phyloP scores from a whole-genome alignment of 2,797 vertebrate species.

The Erethizon dorsatum region DNA sequence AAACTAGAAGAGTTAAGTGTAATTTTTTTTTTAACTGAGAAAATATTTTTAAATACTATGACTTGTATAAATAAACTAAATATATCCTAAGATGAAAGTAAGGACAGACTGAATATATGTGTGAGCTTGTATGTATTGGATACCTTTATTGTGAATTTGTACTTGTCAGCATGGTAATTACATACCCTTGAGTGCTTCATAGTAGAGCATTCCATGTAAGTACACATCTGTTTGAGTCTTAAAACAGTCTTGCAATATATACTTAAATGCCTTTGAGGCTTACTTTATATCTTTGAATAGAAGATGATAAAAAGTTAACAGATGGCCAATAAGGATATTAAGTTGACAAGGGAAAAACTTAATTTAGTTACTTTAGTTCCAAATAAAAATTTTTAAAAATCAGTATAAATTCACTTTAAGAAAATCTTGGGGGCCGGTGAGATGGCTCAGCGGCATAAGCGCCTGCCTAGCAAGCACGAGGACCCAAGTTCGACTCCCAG shows the following conservation, averaged over 20 bases:
- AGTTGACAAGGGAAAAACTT: constrained; percentile 69
- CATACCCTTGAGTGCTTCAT: constrained; percentile 43
- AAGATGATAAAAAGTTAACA: constrained; percentile 74
- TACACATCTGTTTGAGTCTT: constrained; percentile 73
- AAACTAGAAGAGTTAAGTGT: constrained; percentile 10
- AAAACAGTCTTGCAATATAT: constrained; percentile 54
- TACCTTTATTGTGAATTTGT: constrained; percentile 25
- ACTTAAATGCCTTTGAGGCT: constrained; percentile 67
- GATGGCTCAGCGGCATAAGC: too few relatives aligned
- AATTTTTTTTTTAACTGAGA: constrained; percentile 49
- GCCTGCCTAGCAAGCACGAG: too few relatives aligned
- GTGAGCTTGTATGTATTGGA: background rate
- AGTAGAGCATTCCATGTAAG: constrained; percentile 24
- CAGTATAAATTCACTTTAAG: constrained; percentile 41
- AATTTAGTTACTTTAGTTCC: constrained; percentile 71
- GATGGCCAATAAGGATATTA: constrained; percentile 71
- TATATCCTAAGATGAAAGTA: background rate
- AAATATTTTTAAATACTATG: constrained; percentile 40
- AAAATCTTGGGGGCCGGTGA: background rate
- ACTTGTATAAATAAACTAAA: background rate
- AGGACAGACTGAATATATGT: background rate
- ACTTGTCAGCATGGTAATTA: constrained; percentile 65
- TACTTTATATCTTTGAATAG: constrained; percentile 68
- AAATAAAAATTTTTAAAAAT: background rate
- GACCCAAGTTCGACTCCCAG: too few relatives aligned